Conservation (phyloP, 1,140 invertebrate genomes). For the Aphidius gifuensis region DNA sequence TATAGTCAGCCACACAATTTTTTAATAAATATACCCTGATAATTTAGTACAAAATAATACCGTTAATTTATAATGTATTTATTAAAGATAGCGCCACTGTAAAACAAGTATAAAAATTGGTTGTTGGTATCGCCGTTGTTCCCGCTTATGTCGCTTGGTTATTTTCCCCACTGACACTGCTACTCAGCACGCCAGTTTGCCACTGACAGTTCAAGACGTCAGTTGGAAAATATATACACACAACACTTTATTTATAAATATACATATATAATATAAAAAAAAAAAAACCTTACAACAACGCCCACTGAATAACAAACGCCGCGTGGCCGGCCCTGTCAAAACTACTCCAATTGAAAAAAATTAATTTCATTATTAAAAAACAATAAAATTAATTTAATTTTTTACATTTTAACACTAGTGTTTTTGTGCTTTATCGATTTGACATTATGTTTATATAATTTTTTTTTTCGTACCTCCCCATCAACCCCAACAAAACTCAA, state of each 20-base stretch:
- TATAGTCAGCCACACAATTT: background rate
- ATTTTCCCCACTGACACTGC: slow-evolving; percentile 31
- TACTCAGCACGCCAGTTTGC: slow-evolving; percentile 24
- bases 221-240: slow-evolving; percentile 15
- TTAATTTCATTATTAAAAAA: background rate
- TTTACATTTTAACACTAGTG: too few relatives aligned
- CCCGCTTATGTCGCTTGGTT: too few relatives aligned
- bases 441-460: too few relatives aligned
- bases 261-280: background rate
- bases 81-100: too few relatives aligned
- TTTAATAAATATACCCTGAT: too few relatives aligned
- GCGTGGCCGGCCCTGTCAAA: slow-evolving; percentile 27
- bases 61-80: too few relatives aligned
- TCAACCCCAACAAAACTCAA: too few relatives aligned
- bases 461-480: too few relatives aligned
- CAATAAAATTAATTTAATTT: background rate
- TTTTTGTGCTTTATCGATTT: too few relatives aligned
- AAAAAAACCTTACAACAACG: slow-evolving; percentile 9
- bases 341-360: background rate
- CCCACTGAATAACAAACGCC: slow-evolving; percentile 9
- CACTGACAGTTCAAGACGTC: slow-evolving; percentile 31
- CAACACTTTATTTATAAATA: background rate
- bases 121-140: too few relatives aligned
- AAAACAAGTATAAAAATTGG: too few relatives aligned
- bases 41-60: too few relatives aligned